Evolutionary conservation across 2,797 vertebrate species (phyloP).

Genomic region (Chiroxiphia lanceolata): DNA sequence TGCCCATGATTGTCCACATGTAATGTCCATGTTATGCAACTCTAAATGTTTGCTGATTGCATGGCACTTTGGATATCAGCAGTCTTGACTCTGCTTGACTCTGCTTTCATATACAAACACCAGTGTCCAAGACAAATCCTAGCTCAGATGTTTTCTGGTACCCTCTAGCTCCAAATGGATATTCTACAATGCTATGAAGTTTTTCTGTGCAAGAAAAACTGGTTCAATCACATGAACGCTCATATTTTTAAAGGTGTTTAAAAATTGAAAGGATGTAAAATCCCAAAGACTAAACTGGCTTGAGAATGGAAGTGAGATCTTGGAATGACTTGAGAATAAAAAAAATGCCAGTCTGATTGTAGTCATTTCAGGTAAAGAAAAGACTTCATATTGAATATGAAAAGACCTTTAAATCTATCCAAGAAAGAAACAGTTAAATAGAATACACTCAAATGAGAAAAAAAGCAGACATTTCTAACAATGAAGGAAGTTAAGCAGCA

Average conservation of each 20-base stretch:
- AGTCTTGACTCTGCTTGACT: not conserved
- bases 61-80: not conserved
- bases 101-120: not conserved
- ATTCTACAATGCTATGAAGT: not conserved
- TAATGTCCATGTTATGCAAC: not conserved
- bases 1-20: rapidly evolving
- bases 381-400: not conserved
- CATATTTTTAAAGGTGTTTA: not conserved
- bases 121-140: not conserved
- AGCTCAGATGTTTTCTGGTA: not conserved
- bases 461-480: not conserved
- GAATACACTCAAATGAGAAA: not conserved
- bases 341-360: not conserved
- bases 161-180: not conserved
- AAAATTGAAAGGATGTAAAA: not conserved
- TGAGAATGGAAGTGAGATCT: not conserved
- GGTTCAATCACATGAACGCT: not conserved
- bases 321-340: not conserved
- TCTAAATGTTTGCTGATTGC: not conserved
- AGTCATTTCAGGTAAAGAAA: not conserved
- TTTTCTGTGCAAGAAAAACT: not conserved
- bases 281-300: not conserved
- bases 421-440: not conserved
- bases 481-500: not conserved
- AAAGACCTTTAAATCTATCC: not conserved